Conservation (phyloP, 2,888 invertebrate genomes). For the Perdita meconis region DNA sequence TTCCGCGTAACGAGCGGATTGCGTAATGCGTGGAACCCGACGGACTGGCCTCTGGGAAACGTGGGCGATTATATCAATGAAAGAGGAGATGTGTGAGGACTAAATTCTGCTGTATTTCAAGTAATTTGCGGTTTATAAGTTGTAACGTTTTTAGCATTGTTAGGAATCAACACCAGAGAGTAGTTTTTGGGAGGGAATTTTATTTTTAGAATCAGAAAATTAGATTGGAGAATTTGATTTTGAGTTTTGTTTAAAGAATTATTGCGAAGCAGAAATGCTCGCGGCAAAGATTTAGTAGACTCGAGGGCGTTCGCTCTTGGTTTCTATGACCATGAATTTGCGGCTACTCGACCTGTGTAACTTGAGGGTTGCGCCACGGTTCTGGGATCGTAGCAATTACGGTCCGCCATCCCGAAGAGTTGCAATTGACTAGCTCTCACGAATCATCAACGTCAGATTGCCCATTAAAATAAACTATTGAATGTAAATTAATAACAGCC, state of each 20-base stretch:
- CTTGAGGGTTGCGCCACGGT: conserved; percentile 30
- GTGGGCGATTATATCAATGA: not conserved
- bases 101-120: too few relatives aligned
- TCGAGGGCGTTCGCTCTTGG: conserved; percentile 31
- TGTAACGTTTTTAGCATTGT: too few relatives aligned
- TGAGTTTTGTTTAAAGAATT: not conserved
- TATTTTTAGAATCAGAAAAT: not conserved
- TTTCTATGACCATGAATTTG: conserved; percentile 20
- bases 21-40: not conserved
- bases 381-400: conserved; percentile 42
- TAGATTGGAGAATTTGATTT: not conserved
- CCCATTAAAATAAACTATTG: too few relatives aligned
- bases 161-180: too few relatives aligned
- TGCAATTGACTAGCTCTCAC: conserved; percentile 24
- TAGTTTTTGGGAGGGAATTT: too few relatives aligned
- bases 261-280: not conserved
- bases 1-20: conserved; percentile 12
- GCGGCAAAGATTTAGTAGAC: not conserved
- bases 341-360: conserved; percentile 33
- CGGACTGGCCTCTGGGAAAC: not conserved
- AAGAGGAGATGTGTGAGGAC: too few relatives aligned
- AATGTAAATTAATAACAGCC: too few relatives aligned
- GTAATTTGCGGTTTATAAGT: too few relatives aligned
- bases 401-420: conserved; percentile 21
- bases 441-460: conserved; percentile 26